Base-by-base conservation (phyloP, 2,113 vertebrate species). In the Microtus montanus region DNA sequence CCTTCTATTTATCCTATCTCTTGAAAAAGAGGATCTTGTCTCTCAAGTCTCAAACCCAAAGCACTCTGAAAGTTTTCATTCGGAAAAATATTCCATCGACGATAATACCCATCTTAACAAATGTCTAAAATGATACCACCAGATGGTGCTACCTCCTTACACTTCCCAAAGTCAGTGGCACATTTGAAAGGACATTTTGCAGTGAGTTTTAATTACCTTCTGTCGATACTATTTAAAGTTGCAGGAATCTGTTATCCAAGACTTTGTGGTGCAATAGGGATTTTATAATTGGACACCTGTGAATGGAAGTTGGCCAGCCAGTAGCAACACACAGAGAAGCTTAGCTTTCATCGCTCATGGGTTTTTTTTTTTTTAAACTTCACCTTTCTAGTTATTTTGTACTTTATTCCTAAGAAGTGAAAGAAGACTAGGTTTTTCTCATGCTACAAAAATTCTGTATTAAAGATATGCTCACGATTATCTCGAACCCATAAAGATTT, bases 101-200 rank as follows among this genome's bases (percentile, higher is more conserved):
- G 17, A 54, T 13, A 86, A 68, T n/a, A 38, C 58, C 52, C 78
- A 41, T 90, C 61, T 74, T 73, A n/a, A 19, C 17, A 90, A 90
- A 64, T 61, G 28, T 54, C 26, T 73, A 30, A 73, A 80, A 38
- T 52, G 44, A 54, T 2, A 22, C 64, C 96, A 97, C 93, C 92
- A 97, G 96, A 91, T 96, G 97, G 95, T n/a, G 94, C 83, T 82
- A 73, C 64, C 86, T 89, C 83, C 89, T 92, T 24, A 84, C 12
- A 49, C 79, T 89, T 96, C 41, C 63, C 44, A 1, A 94, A 85
- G 49, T 77, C 28, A 54, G 15, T 22, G 52, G 0, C 73, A 22
- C 6, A 30, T 88, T 41, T 47, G 35, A 47, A 90, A 87, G 5
- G 78, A 90, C 14, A 54, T 30, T 64, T 74, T 35, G 79, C 4